Conservation (phyloP, 2,113 vertebrate species). For the Haliaeetus leucogaster region DNA sequence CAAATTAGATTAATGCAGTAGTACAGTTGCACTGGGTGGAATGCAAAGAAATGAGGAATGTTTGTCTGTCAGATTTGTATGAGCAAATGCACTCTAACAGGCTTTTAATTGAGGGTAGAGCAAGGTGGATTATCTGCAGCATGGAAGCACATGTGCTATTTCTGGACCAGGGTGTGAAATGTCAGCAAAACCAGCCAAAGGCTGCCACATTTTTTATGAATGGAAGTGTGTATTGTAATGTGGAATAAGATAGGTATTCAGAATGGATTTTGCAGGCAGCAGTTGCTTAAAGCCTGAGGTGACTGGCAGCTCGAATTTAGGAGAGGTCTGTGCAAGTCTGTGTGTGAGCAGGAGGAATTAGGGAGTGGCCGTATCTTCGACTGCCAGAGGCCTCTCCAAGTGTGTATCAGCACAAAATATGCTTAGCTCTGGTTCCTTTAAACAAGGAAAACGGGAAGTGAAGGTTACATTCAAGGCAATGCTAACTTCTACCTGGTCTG, state of each 20-base stretch:
- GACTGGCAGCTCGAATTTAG: neutral
- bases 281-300: neutral
- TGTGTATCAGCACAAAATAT: neutral
- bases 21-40: neutral
- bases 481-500: neutral
- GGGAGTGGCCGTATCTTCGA: rapidly evolving
- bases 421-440: neutral
- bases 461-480: neutral
- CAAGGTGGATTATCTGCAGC: neutral
- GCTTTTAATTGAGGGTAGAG: neutral
- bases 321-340: neutral
- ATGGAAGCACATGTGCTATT: neutral
- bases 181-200: neutral
- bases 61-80: neutral
- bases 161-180: neutral
- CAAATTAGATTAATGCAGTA: neutral
- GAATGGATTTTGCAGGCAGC: neutral
- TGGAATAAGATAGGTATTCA: neutral
- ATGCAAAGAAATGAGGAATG: neutral
- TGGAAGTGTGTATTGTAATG: neutral
- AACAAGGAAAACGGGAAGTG: neutral
- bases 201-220: neutral
- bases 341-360: neutral
- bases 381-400: rapidly evolving
- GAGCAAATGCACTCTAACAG: neutral